These are phyloP conservation scores for Malurus splendens DNA, from an alignment of 2,797 vertebrate genomes.

Conservation along the genomic window DNA sequence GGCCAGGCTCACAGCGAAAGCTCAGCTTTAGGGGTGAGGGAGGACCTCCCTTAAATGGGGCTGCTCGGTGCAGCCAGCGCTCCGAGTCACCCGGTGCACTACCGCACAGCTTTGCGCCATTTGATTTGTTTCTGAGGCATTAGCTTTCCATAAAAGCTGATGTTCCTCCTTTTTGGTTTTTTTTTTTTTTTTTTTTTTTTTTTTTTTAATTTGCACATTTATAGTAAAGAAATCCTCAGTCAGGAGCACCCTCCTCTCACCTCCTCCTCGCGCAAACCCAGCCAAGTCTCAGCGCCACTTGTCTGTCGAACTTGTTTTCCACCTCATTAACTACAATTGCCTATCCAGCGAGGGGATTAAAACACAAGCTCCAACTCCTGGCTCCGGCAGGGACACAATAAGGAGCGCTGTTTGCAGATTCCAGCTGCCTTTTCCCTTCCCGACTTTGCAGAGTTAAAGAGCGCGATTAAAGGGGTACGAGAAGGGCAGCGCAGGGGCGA, in stretches of 20 bases:
- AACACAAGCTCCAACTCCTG: not conserved
- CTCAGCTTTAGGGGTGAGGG: not conserved
- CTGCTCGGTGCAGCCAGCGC: not conserved
- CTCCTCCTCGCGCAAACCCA: not conserved
- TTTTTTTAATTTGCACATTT: not conserved
- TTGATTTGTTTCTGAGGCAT: not conserved
- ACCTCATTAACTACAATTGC: constrained; percentile 36
- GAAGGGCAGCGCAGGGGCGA: accelerated
- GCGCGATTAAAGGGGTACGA: accelerated
- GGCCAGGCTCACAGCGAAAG: not conserved
- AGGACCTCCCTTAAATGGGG: not conserved
- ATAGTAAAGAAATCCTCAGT: not conserved
- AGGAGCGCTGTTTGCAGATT: not conserved
- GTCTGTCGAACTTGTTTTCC: constrained; percentile 19
- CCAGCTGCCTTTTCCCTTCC: not conserved
- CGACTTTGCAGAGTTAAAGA: not conserved
- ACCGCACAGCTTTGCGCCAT: not conserved
- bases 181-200: accelerated
- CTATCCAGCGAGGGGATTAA: constrained; percentile 2
- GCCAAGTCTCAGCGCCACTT: not conserved
- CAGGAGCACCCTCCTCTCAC: not conserved
- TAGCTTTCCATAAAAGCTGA: constrained; percentile 1
- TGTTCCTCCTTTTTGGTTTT: not conserved
- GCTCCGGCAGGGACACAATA: not conserved
- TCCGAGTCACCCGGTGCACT: not conserved